Evolutionary conservation across 2,888 invertebrate species (phyloP).

Genomic region (Scaptomyza parva): DNA sequence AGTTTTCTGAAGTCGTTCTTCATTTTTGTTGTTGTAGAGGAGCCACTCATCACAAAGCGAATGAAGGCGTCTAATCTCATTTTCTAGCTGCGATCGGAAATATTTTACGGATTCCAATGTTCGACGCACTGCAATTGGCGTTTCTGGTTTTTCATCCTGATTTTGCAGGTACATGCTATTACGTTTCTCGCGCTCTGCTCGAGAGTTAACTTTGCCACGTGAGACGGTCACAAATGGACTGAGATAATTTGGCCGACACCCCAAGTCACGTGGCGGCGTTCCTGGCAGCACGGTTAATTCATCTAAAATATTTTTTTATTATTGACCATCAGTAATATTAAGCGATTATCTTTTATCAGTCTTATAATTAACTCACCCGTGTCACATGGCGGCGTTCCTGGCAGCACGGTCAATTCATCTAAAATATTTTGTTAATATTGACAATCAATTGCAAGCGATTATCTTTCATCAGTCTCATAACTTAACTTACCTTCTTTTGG

Average conservation of each 20-base stretch:
- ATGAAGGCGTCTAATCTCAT: conserved; percentile 85
- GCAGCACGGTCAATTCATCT: conserved; percentile 15
- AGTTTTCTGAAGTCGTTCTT: conserved; percentile 81
- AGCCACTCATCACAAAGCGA: conserved; percentile 86
- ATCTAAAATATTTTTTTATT: conserved; percentile 13
- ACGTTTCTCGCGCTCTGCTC: conserved; percentile 85
- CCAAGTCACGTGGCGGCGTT: conserved; percentile 18
- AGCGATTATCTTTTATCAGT: too few relatives aligned
- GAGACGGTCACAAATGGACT: conserved; percentile 86
- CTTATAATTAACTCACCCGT: too few relatives aligned
- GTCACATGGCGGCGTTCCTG: conserved; percentile 17
- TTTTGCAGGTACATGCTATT: conserved; percentile 75
- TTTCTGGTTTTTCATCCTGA: conserved; percentile 29
- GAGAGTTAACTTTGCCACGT: conserved; percentile 86
- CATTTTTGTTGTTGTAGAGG: conserved; percentile 74
- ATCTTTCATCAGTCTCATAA: background rate
- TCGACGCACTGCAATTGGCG: conserved; percentile 41
- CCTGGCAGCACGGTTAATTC: conserved; percentile 4
- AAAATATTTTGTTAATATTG: background rate
- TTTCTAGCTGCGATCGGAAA: conserved; percentile 82
- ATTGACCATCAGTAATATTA: too few relatives aligned
- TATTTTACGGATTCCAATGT: conserved; percentile 78
- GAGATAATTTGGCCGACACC: conserved; percentile 69
- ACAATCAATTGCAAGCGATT: background rate
- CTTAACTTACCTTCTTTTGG: conserved; percentile 1